Evolutionary conservation across 2,888 invertebrate species (phyloP).

Genomic region (Tryphoninae sp.): DNA sequence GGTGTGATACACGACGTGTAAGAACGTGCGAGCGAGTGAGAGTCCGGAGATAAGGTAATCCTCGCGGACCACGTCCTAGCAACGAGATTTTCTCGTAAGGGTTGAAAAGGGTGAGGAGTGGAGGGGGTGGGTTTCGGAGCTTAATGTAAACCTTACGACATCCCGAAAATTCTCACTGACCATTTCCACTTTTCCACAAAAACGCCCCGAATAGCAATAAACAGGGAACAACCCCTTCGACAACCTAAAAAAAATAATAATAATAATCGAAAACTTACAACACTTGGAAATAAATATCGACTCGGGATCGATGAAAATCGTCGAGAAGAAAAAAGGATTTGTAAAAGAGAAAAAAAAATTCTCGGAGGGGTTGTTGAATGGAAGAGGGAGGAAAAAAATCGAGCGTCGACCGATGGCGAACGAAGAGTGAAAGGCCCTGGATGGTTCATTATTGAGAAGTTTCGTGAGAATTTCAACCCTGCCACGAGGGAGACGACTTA

Average conservation of each 20-base stretch:
- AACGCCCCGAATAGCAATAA: slow-evolving; percentile 72
- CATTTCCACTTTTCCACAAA: slow-evolving; percentile 51
- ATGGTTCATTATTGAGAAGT: slow-evolving; percentile 55
- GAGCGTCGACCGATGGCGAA: slow-evolving; percentile 30
- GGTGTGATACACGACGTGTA: slow-evolving; percentile 8
- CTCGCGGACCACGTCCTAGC: slow-evolving; percentile 64
- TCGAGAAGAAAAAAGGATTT: slow-evolving; percentile 54
- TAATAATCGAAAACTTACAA: slow-evolving; percentile 10
- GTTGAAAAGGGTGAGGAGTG: background rate
- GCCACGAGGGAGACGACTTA: slow-evolving; percentile 1
- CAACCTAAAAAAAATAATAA: slow-evolving; percentile 49
- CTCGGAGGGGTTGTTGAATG: slow-evolving; percentile 30
- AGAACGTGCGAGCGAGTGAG: slow-evolving; percentile 73
- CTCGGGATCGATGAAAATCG: slow-evolving; percentile 63
- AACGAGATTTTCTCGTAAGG: slow-evolving; percentile 65
- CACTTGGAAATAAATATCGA: slow-evolving; percentile 60
- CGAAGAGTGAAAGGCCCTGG: slow-evolving; percentile 48
- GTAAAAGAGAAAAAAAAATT: slow-evolving; percentile 50
- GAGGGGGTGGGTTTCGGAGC: slow-evolving; percentile 59
- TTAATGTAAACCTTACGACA: slow-evolving; percentile 61
- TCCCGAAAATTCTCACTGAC: slow-evolving; percentile 11
- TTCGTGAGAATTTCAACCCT: slow-evolving; percentile 33
- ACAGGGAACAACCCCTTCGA: slow-evolving; percentile 66
- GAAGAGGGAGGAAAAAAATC: slow-evolving; percentile 2
- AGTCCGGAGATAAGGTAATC: slow-evolving; percentile 80